Base-by-base conservation (phyloP, 1,140 invertebrate genomes). In the Drosophila suzukii region DNA sequence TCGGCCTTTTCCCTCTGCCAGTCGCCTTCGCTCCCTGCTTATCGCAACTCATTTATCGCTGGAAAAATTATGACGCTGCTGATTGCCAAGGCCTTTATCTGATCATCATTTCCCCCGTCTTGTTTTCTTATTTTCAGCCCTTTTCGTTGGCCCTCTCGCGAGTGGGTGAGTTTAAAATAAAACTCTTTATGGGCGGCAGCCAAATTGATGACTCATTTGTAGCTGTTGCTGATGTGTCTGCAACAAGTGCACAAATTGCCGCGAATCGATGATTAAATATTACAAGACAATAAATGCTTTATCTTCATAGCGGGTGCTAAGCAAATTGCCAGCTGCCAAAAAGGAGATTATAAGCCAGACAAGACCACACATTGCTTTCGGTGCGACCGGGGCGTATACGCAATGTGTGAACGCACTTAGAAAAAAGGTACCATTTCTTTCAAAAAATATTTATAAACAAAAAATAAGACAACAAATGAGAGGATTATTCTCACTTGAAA, bases 21-120 rank as follows among this genome's bases (percentile, higher is more conserved):
- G 36, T 66, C 55, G 39, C 17, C 55, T 39, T 55, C 36, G 12
- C 62, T 59, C 39, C 56, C 15, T 36, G 81, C 83, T 88, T 91
- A 91, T 91, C 90, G 82, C 75, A 75, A 83, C 90, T 91, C 90
- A 91, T 91, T 91, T 91, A 91, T 91, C 90, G 90, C 90, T 85
- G 77, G 77, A 81, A 90, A 91, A 91, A 91, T 91, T 91, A 91
- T 91, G 90, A 91, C 80, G 82, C 84, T 88, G 84, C 84, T 88
- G 84, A 89, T 89, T 89, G 85, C 84, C 73, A 78, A 80, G 81
- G 81, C 80, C 71, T 73, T 86, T 86, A 88, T 86, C 82, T 82
- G 82, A 86, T 86, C 82, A 66, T 47, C 61, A 46, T 57, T 39
- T 7, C 55, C 41, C 39, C 2, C 17, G 0, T n/a, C 30, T 3